A percentile compares a stretch with the other conserved stretches of the same genome.
Evolutionary conservation across 2,888 invertebrate genomes (phyloP).

Genomic region (Epistrophella euchroma): DNA sequence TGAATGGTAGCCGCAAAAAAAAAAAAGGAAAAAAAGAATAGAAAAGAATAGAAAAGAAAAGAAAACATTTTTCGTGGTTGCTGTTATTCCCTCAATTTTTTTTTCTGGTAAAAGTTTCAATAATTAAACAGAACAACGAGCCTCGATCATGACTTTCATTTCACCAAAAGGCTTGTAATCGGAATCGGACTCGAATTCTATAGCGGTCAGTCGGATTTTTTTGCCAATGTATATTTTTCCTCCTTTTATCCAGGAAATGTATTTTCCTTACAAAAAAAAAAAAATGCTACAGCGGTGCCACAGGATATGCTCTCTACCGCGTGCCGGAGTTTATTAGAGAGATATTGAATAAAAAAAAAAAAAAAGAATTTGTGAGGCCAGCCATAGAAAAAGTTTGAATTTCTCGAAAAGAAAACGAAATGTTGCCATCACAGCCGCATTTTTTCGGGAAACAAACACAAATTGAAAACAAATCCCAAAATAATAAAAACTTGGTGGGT

Average conservation of each 20-base stretch:
- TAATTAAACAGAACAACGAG: constrained; percentile 51
- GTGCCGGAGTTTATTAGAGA: constrained; percentile 22
- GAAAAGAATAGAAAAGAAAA: neutral
- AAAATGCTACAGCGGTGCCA: constrained; percentile 6
- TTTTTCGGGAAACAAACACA: constrained; percentile 20
- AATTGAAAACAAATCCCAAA: constrained; percentile 40
- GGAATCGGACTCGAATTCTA: constrained; percentile 48
- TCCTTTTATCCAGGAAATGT: constrained; percentile 20
- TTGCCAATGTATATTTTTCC: neutral
- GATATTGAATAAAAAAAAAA: constrained; percentile 19
- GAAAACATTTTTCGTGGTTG: constrained; percentile 23
- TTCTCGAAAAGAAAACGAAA: constrained; percentile 28
- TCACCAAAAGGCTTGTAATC: constrained; percentile 71
- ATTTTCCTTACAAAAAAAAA: constrained; percentile 11
- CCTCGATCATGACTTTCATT: constrained; percentile 71
- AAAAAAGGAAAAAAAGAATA: neutral
- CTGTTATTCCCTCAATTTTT: constrained; percentile 16
- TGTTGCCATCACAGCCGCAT: constrained; percentile 28
- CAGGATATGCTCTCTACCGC: constrained; percentile 22
- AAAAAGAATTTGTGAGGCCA: neutral
- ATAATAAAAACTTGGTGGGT: constrained; percentile 28
- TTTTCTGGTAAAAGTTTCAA: constrained; percentile 36
- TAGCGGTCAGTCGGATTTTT: constrained; percentile 53
- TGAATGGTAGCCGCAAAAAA: constrained; percentile 15
- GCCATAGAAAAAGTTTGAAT: constrained; percentile 30